Base-by-base conservation (phyloP, 2,113 vertebrate species). In the Marmota monax region DNA sequence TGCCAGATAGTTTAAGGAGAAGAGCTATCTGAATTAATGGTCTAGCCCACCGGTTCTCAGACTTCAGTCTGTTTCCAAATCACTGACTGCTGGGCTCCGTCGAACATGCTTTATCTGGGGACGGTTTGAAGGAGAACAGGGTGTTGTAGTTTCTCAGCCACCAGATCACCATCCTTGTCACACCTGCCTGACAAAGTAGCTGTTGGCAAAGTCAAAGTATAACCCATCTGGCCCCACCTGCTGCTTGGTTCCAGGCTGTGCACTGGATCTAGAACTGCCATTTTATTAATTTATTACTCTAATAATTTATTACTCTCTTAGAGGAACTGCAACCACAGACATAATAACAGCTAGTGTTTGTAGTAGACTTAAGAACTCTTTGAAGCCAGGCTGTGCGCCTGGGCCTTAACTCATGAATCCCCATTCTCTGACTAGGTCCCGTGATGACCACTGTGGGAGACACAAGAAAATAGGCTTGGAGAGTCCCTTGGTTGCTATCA, bases 1-100 rank as follows among this genome's bases (percentile, higher is more conserved):
- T 67, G 70, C 53, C 79, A 90, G 74, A 76, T 63, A 63, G 20
- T 94, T 93, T 95, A 89, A 97, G 69, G 48, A 92, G 76, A 65
- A 87, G 79, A 84, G 53, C 67, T 80, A 20, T 84, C 48, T 69
- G 39, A 87, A 82, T 73, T 18, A 48, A 42, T 72, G 34, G n/a
- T 65, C 51, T 23, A 37, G 73, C 48, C 80, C 74, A 34, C 48
- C 37, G 32, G 65, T 17, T 92, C 74, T 96, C 7, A 12, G 13
- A 67, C 79, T 76, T 79, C 23, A n/a, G 39, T 20, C 0, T 53
- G 9, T 42, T 11, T 45, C 12, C 2, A 2, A 23, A 17, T 67
- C 67, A 32, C 45, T 67, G 74, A 18, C 56, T 11, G 7, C 58
- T 25, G 11, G 69, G 14, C 7, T 56, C 4, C 20, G 34, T 92